Percentiles rank a stretch among this genome's conserved stretches.
Evolutionary conservation across 2,797 vertebrate species (phyloP).

Genomic region (Spheniscus humboldti): DNA sequence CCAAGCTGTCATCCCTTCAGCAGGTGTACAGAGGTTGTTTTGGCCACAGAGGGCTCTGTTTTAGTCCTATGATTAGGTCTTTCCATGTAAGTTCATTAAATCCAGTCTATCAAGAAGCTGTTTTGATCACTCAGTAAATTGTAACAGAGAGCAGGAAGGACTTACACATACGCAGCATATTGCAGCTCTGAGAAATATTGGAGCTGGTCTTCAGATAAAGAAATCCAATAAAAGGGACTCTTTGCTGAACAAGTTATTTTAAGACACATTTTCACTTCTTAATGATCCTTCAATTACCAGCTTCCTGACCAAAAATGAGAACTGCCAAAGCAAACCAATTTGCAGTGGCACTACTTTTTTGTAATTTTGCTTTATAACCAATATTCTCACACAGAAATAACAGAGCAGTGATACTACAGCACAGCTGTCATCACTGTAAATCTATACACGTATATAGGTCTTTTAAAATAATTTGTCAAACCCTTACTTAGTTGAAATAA

Average conservation of each 20-base stretch:
- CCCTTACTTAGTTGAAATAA: background rate
- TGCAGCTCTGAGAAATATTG: background rate
- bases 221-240: background rate
- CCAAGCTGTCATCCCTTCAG: background rate
- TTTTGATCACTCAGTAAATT: background rate
- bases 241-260: conserved; percentile 28
- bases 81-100: background rate
- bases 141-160: background rate
- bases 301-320: conserved; percentile 3
- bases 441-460: background rate
- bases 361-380: background rate
- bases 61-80: background rate
- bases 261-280: background rate
- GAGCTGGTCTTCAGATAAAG: background rate
- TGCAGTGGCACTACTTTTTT: background rate
- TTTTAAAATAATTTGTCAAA: background rate
- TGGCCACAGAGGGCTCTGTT: background rate
- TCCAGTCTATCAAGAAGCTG: background rate
- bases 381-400: background rate
- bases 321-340: background rate
- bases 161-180: background rate
- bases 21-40: background rate
- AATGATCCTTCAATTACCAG: background rate
- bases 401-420: background rate
- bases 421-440: background rate